Evolutionary conservation across 2,113 vertebrate species (phyloP).

Genomic region (Catharus minimus): DNA sequence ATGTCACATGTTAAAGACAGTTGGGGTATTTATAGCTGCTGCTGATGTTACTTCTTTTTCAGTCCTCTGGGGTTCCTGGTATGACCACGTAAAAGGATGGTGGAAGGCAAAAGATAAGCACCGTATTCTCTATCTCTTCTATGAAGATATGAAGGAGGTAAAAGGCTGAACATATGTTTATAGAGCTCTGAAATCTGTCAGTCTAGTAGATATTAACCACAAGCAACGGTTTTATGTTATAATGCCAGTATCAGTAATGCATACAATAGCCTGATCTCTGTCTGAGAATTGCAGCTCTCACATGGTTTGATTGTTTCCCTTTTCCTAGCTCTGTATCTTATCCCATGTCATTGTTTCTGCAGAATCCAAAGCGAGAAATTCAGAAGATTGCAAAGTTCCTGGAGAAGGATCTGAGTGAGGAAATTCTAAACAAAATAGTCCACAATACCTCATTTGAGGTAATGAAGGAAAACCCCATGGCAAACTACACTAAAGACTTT

Average conservation of each 20-base stretch:
- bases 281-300: background rate
- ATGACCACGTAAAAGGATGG: conserved; percentile 80
- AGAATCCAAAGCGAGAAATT: conserved; percentile 71
- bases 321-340: background rate
- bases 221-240: background rate
- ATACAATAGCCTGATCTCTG: background rate
- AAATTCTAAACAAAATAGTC: conserved; percentile 52
- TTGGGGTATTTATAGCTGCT: background rate
- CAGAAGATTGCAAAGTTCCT: conserved; percentile 63
- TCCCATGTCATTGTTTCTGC: background rate
- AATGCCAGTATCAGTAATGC: background rate
- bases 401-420: conserved; percentile 42
- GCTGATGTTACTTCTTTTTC: background rate
- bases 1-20: background rate
- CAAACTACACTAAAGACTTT: conserved; percentile 57
- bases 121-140: conserved; percentile 77
- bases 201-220: background rate
- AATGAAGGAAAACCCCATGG: conserved; percentile 73
- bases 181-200: background rate
- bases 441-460: conserved; percentile 63
- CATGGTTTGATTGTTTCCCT: background rate
- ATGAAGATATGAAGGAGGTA: conserved; percentile 80
- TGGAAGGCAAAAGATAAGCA: conserved; percentile 75
- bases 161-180: background rate
- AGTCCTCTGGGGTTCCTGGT: conserved; percentile 82